A percentile compares a stretch with the other conserved stretches of the same genome.
These are phyloP conservation scores for Solea solea DNA, from an alignment of 2,113 vertebrate species.

Conservation along the genomic window DNA sequence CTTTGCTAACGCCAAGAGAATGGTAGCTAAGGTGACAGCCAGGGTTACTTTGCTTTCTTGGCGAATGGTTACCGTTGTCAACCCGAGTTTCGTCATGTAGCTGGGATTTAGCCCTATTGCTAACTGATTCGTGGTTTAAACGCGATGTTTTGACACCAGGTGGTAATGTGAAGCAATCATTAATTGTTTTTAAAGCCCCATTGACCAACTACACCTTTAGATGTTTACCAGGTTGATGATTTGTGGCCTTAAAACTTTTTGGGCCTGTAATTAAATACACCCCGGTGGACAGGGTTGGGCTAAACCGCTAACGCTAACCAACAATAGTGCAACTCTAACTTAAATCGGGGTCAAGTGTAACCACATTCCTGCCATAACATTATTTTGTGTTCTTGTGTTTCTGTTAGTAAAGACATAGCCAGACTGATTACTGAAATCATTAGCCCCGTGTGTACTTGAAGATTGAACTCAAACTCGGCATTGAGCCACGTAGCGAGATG, in stretches of 20 bases:
- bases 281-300: conserved; percentile 28
- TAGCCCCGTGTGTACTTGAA: background rate
- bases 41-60: background rate
- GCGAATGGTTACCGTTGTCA: conserved; percentile 29
- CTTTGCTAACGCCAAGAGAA: background rate
- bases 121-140: background rate
- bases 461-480: conserved; percentile 17
- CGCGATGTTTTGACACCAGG: background rate
- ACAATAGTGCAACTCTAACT: conserved; percentile 45
- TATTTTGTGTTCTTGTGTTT: background rate
- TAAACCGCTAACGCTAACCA: conserved; percentile 42
- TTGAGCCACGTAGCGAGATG: conserved; percentile 66
- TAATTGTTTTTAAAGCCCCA: too few species aligned
- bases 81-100: conserved; percentile 1
- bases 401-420: too few species aligned
- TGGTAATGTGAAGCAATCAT: background rate
- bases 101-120: background rate
- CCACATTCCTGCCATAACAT: background rate
- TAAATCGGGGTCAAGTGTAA: conserved; percentile 24
- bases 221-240: background rate
- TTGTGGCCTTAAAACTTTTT: background rate
- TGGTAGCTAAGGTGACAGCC: conserved; percentile 23
- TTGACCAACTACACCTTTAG: background rate
- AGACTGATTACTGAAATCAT: too few species aligned
- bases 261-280: conserved; percentile 56